A percentile compares a stretch with the other conserved stretches of the same genome.
Evolutionary conservation across 2,113 vertebrate species (phyloP).

Genomic region (Corythornis vintsioides): DNA sequence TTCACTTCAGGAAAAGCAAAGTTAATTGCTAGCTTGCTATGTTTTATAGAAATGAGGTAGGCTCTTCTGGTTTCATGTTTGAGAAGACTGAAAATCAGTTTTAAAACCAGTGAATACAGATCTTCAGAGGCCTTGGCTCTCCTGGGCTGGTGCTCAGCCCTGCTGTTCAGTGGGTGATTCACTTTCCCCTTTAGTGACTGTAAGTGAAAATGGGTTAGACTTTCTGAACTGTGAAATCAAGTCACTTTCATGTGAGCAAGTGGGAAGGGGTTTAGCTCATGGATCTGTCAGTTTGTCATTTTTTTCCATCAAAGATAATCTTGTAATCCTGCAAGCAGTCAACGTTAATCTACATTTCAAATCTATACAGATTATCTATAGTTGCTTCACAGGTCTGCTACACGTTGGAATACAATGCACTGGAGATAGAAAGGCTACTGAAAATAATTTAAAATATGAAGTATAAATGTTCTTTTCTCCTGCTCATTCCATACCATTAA

Average conservation of each 20-base stretch:
- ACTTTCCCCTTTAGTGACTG: neutral
- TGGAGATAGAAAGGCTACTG: neutral
- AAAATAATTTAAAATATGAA: neutral
- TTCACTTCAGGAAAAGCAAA: constrained; percentile 11
- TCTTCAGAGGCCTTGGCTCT: neutral
- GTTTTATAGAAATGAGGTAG: neutral
- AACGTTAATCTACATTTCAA: constrained; percentile 62
- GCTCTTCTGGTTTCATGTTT: neutral
- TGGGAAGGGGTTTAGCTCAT: constrained; percentile 39
- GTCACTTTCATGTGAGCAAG: constrained; percentile 24
- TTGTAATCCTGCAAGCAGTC: constrained; percentile 56
- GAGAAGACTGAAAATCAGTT: constrained; percentile 3
- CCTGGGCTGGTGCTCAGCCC: neutral
- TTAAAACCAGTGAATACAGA: neutral
- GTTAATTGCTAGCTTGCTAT: constrained; percentile 4
- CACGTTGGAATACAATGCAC: neutral
- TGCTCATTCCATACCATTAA: neutral
- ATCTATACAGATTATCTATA: constrained; percentile 48
- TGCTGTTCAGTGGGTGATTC: neutral
- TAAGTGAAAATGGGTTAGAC: constrained; percentile 25
- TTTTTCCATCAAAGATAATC: constrained; percentile 36
- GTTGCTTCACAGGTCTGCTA: constrained; percentile 14
- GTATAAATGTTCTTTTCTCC: neutral
- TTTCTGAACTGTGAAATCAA: constrained; percentile 52
- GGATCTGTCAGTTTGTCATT: constrained; percentile 48